Conservation (phyloP, 2,113 vertebrate genomes). For the Lamprotornis superbus region DNA sequence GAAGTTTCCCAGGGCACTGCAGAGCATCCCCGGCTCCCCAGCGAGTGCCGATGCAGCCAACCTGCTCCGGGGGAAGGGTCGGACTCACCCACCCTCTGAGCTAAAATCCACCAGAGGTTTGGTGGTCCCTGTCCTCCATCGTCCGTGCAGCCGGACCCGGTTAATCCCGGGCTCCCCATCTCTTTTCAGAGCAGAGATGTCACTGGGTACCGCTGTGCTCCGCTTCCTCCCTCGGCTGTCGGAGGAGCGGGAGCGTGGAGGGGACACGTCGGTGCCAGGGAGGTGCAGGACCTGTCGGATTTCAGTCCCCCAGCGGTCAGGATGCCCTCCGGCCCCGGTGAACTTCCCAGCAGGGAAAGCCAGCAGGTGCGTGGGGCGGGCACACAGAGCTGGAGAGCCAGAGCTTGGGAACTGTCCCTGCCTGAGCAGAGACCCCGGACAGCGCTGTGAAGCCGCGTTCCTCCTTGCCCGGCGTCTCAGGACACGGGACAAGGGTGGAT, state of each 20-base stretch:
- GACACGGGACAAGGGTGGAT: neutral
- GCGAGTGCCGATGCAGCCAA: fast-evolving
- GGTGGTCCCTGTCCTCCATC: no score
- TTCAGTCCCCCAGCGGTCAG: neutral
- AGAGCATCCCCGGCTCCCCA: neutral
- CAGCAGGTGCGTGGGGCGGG: neutral
- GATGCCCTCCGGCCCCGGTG: neutral
- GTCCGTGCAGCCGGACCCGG: neutral
- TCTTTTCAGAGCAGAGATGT: neutral
- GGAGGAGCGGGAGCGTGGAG: neutral
- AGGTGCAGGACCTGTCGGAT: neutral
- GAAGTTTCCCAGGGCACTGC: neutral
- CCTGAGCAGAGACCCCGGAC: neutral
- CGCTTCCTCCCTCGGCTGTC: neutral
- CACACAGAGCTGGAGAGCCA: neutral
- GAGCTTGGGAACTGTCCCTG: neutral
- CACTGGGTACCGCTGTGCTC: neutral
- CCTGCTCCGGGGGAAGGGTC: neutral
- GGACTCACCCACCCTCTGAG: fast-evolving
- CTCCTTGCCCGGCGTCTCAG: neutral
- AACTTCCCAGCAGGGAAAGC: neutral
- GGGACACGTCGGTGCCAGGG: fast-evolving
- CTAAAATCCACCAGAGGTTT: neutral
- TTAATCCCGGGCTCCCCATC: neutral
- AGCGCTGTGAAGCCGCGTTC: neutral